Percentiles rank a stretch among this genome's conserved stretches.
Evolutionary conservation across 1,140 invertebrate species (phyloP).

Genomic region (Paracyclopina nana): DNA sequence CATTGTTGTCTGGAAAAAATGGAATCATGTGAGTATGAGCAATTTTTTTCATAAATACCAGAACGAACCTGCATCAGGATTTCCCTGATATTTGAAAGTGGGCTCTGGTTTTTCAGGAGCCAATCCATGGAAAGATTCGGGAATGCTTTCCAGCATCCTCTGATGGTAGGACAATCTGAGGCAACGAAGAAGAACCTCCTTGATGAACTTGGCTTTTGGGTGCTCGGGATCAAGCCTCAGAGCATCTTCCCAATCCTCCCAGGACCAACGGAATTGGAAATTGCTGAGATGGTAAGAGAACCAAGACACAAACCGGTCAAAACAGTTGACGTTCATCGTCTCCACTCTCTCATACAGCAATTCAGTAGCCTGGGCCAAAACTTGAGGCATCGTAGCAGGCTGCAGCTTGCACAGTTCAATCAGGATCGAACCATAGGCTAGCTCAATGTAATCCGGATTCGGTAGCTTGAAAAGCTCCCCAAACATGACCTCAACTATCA

Average conservation of each 20-base stretch:
- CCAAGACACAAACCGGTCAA: slow-evolving; percentile 85
- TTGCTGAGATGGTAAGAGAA: slow-evolving; percentile 98
- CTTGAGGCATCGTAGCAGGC: slow-evolving; percentile 85
- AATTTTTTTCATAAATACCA: slow-evolving; percentile 31
- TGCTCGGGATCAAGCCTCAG: slow-evolving; percentile 64
- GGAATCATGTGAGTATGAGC: neutral
- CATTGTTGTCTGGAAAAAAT: slow-evolving; percentile 26
- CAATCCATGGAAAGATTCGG: slow-evolving; percentile 51
- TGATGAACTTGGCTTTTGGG: slow-evolving; percentile 86
- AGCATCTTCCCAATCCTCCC: slow-evolving; percentile 82
- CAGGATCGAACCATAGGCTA: slow-evolving; percentile 83
- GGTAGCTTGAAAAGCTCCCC: slow-evolving; percentile 84
- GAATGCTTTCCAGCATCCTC: slow-evolving; percentile 74
- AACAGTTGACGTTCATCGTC: slow-evolving; percentile 86
- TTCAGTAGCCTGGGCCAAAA: slow-evolving; percentile 90
- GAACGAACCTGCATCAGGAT: slow-evolving; percentile 36
- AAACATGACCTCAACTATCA: slow-evolving; percentile 93
- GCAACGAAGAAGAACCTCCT: slow-evolving; percentile 73
- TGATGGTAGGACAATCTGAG: slow-evolving; percentile 88
- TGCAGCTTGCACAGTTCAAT: slow-evolving; percentile 94
- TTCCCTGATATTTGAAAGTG: slow-evolving; percentile 57
- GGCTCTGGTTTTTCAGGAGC: slow-evolving; percentile 50
- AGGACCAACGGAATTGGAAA: slow-evolving; percentile 96
- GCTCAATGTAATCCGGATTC: slow-evolving; percentile 60
- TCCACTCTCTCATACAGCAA: slow-evolving; percentile 88